These are phyloP conservation scores for Myiotriccus ornatus DNA, from an alignment of 2,797 vertebrate genomes.

Conservation along the genomic window DNA sequence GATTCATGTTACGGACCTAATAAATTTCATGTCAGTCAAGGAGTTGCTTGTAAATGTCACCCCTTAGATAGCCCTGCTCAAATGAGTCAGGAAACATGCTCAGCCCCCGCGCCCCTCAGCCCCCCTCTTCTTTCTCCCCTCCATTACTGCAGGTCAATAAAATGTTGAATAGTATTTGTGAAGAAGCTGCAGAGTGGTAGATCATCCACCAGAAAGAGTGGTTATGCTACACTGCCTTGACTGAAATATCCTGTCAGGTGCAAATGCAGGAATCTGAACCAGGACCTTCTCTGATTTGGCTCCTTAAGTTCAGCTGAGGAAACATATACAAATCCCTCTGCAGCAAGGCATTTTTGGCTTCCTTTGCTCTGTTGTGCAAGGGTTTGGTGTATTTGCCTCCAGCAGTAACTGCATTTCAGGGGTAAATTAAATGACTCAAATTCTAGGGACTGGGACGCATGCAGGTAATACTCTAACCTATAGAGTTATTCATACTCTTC, in stretches of 20 bases:
- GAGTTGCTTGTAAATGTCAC: neutral
- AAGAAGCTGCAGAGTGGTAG: neutral
- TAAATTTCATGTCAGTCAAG: neutral
- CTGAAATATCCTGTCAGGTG: neutral
- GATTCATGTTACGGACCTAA: neutral
- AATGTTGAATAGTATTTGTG: neutral
- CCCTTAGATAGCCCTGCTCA: neutral
- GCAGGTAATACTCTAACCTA: neutral
- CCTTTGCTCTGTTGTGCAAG: neutral
- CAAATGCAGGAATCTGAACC: neutral
- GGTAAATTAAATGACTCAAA: neutral
- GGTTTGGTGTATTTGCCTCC: conserved; percentile 20
- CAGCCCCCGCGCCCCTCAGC: too few relatives aligned
- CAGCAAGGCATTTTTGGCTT: neutral
- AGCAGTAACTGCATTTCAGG: neutral
- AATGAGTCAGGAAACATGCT: neutral
- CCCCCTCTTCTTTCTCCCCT: neutral
- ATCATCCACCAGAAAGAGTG: neutral
- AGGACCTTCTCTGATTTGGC: neutral
- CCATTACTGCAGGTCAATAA: neutral
- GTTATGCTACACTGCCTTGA: neutral
- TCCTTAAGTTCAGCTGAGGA: neutral
- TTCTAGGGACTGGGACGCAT: neutral
- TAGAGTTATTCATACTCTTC: conserved; percentile 20
- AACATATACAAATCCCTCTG: neutral